Base-by-base conservation (phyloP, 1,140 invertebrate genomes). In the Apis dorsata region DNA sequence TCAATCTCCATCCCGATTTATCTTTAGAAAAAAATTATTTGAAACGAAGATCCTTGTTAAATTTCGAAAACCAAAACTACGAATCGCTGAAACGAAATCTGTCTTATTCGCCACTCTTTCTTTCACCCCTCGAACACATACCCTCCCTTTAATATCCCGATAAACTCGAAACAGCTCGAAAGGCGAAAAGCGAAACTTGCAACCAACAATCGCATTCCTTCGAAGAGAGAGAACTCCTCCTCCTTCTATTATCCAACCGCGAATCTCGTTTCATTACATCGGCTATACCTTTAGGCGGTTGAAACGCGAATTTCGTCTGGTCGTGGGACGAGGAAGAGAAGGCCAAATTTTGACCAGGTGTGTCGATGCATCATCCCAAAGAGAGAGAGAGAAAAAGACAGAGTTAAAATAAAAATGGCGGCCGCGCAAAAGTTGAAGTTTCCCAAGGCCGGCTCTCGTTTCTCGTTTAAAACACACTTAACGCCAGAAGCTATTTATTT, bases 401-500 rank as follows among this genome's bases (percentile, higher is more conserved):
- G 34, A 13, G 15, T 57, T 63, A 63, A 63, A 44, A 81, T 76
- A 85, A 88, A 88, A 88, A 87, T 75, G 79, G 51, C 80, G 76
- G 73, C 24, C 24, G 24, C 75, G 71, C 34, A 44, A 51, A 28
- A 28, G 49, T n/a, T n/a, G 69, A 24, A 60, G 65, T 66, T n/a
- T 55, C 55, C 53, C 34, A 70, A 15, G 24, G 17, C 17, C 11
- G 44, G 4, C 19, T 28, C 28, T 28, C 57, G 62, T 57, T 84
- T 80, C 80, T 78, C 84, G 51, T 77, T 78, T 79, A 81, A 88
- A 86, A 86, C 84, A 66, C 84, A 81, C 59, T 88, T 88, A 88
- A 86, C 81, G 86, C 87, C 86, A 86, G 86, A 65, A 86, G 86
- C 86, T 88, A 87, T 91, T 91, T 89, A 91, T 88, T 90, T 88